A percentile compares a stretch with the other conserved stretches of the same genome.
These are phyloP conservation scores for Helostoma temminkii DNA, from an alignment of 2,797 vertebrate genomes.

Conservation along the genomic window DNA sequence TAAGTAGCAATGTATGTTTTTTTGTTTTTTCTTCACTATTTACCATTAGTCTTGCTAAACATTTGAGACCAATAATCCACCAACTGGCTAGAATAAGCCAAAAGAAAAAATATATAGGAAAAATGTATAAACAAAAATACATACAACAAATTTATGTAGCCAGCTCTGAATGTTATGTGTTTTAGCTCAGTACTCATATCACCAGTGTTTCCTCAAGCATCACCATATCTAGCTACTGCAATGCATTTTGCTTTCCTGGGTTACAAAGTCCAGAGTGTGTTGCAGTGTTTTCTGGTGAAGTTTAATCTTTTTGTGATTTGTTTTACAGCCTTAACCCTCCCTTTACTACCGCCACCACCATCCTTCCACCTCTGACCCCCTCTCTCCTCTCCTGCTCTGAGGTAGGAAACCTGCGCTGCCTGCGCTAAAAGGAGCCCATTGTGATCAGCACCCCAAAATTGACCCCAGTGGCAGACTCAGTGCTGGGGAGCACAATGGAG, in stretches of 20 bases:
- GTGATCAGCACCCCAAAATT: constrained; percentile 61
- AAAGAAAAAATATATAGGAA: too few relatives aligned
- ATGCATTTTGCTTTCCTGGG: constrained; percentile 22
- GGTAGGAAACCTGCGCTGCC: constrained; percentile 55
- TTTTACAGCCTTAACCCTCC: constrained; percentile 52
- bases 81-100: not conserved
- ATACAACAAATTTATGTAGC: too few relatives aligned
- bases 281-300: constrained; percentile 55
- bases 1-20: not conserved
- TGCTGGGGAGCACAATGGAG: constrained; percentile 64
- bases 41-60: too few relatives aligned
- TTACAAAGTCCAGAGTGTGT: constrained; percentile 70
- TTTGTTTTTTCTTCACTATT: too few relatives aligned
- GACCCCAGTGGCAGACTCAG: constrained; percentile 39
- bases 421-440: constrained; percentile 59
- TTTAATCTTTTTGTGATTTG: constrained; percentile 70
- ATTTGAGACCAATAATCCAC: too few relatives aligned
- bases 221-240: not conserved
- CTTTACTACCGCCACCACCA: not conserved
- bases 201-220: constrained; percentile 1
- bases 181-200: too few relatives aligned
- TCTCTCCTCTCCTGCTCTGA: not conserved
- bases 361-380: constrained; percentile 3
- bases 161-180: not conserved
- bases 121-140: too few relatives aligned